Evolutionary conservation across 2,797 vertebrate genomes (phyloP).

Genomic region (Clarias fuscus): DNA sequence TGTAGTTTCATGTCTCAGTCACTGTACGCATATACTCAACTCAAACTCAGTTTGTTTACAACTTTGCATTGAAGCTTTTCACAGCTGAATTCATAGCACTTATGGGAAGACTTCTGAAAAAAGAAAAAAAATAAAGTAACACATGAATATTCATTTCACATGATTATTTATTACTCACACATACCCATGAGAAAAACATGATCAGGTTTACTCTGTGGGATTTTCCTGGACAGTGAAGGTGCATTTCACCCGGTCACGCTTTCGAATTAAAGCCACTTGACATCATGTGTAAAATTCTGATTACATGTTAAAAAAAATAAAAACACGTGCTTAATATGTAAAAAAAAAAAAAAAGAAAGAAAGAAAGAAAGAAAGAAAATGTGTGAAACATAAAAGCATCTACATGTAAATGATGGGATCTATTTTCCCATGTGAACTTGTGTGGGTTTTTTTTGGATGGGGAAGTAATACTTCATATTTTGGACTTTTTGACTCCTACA

Average conservation of each 20-base stretch:
- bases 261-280: not conserved
- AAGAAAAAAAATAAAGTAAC: no score
- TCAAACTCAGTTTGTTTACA: not conserved
- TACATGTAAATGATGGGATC: not conserved
- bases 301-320: not conserved
- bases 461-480: conserved; percentile 26
- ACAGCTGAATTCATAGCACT: not conserved
- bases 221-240: not conserved
- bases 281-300: not conserved
- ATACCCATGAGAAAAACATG: not conserved
- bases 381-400: not conserved
- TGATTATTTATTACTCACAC: not conserved
- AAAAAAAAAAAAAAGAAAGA: not conserved
- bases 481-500: not conserved
- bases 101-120: not conserved
- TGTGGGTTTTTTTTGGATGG: not conserved
- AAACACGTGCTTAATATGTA: not conserved
- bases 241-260: not conserved
- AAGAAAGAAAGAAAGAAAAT: not conserved
- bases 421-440: conserved; percentile 1
- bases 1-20: conserved; percentile 1
- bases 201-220: not conserved
- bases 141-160: not conserved
- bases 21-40: not conserved
- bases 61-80: not conserved